Conservation (phyloP, 2,888 invertebrate species). For the Meta bourneti region DNA sequence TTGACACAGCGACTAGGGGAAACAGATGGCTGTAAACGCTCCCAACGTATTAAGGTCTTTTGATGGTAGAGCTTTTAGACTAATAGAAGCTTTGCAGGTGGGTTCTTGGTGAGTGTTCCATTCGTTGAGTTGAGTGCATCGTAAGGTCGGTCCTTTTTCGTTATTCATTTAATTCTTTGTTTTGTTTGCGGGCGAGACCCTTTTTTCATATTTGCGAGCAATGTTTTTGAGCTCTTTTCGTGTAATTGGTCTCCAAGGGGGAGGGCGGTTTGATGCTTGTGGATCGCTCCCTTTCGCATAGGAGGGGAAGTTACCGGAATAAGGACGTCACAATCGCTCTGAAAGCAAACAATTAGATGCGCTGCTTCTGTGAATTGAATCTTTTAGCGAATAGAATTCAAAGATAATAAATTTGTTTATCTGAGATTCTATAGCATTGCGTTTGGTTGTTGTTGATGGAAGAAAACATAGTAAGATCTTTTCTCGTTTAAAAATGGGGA, state of each 20-base stretch:
- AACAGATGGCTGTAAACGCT: conserved; percentile 59
- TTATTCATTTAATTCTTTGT: conserved; percentile 7
- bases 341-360: background rate
- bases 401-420: background rate
- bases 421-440: background rate
- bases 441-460: background rate
- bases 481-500: background rate
- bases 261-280: conserved; percentile 2
- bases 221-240: conserved; percentile 17
- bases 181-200: conserved; percentile 13
- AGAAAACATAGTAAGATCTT: background rate
- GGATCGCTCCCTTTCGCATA: background rate
- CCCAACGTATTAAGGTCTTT: conserved; percentile 50
- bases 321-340: background rate
- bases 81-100: conserved; percentile 74
- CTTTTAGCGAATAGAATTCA: background rate
- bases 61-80: conserved; percentile 72
- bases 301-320: background rate
- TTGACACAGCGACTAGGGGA: conserved; percentile 60
- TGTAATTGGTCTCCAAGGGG: conserved; percentile 45
- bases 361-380: background rate
- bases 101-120: conserved; percentile 40
- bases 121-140: conserved; percentile 40
- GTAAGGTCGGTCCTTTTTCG: conserved; percentile 22
- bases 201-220: conserved; percentile 43